Evolutionary conservation across 1,140 invertebrate species (phyloP).

Genomic region (Alviniconcha marisindica): DNA sequence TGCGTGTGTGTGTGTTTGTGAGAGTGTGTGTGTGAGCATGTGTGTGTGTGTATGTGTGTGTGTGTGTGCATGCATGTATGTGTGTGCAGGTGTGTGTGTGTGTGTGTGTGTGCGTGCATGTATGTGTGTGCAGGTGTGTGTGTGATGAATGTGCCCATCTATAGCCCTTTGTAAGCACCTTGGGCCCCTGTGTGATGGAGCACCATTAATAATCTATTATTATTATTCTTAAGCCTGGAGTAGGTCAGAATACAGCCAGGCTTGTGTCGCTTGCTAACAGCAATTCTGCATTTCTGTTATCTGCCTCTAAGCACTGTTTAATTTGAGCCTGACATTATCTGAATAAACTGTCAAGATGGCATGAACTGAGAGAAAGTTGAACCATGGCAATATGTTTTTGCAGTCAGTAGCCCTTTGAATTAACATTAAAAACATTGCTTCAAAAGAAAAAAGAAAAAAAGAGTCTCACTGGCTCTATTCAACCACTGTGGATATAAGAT

Average conservation of each 20-base stretch:
- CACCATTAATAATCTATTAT: not conserved
- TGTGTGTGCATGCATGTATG: not conserved
- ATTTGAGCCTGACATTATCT: too few species aligned
- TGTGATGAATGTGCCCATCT: too few species aligned
- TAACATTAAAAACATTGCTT: too few species aligned
- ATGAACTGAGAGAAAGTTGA: too few species aligned
- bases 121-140: not conserved
- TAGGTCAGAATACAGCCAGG: not conserved
- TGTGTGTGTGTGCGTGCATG: not conserved
- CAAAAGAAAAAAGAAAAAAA: too few species aligned
- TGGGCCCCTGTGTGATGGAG: not conserved
- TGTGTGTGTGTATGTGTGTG: conserved; percentile 12
- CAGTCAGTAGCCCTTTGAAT: too few species aligned
- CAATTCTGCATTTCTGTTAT: not conserved
- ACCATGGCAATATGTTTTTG: too few species aligned
- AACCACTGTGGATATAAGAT: too few species aligned
- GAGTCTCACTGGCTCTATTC: too few species aligned
- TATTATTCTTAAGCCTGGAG: not conserved
- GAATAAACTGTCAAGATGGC: too few species aligned
- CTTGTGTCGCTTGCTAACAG: not conserved
- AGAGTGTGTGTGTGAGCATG: conserved; percentile 14
- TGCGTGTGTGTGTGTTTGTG: conserved; percentile 20
- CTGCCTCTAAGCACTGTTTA: too few species aligned
- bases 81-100: not conserved
- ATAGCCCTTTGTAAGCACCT: not conserved